Percentiles rank a stretch among this genome's conserved stretches.
phyloP scores from a whole-genome alignment of 2,888 invertebrate species.

The Latrodectus elegans region DNA sequence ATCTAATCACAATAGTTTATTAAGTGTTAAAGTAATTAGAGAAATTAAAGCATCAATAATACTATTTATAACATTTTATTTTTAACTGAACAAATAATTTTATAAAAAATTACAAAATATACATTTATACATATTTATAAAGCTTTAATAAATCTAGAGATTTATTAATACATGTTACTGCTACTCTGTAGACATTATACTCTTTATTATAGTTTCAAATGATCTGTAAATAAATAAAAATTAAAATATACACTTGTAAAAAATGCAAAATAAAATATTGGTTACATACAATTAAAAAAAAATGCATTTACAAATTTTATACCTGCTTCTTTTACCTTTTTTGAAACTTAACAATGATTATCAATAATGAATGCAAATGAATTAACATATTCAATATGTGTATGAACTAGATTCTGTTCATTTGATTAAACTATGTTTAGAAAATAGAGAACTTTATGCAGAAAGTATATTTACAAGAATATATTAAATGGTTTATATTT shows the following conservation, averaged over 20 bases:
- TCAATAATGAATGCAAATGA: too few relatives aligned
- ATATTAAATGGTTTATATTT: too few relatives aligned
- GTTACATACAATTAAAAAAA: not conserved
- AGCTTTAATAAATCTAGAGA: not conserved
- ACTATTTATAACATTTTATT: too few relatives aligned
- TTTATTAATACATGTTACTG: constrained; percentile 2
- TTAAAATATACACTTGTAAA: not conserved
- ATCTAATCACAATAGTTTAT: too few relatives aligned
- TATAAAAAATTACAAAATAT: not conserved
- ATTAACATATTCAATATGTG: not conserved
- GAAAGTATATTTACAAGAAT: too few relatives aligned
- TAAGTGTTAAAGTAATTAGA: too few relatives aligned
- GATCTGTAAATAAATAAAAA: constrained; percentile 72
- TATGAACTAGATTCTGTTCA: not conserved
- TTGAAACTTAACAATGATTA: too few relatives aligned
- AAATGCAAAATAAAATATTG: not conserved
- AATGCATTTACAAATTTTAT: not conserved
- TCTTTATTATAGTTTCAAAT: constrained; percentile 74
- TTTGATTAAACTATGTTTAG: too few relatives aligned
- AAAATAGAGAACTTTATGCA: too few relatives aligned
- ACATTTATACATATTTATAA: not conserved
- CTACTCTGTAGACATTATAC: constrained; percentile 71
- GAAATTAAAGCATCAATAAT: too few relatives aligned
- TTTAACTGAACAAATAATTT: not conserved
- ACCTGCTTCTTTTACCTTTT: too few relatives aligned